phyloP scores from a whole-genome alignment of 2,888 invertebrate genomes.

The Melanotus villosus region DNA sequence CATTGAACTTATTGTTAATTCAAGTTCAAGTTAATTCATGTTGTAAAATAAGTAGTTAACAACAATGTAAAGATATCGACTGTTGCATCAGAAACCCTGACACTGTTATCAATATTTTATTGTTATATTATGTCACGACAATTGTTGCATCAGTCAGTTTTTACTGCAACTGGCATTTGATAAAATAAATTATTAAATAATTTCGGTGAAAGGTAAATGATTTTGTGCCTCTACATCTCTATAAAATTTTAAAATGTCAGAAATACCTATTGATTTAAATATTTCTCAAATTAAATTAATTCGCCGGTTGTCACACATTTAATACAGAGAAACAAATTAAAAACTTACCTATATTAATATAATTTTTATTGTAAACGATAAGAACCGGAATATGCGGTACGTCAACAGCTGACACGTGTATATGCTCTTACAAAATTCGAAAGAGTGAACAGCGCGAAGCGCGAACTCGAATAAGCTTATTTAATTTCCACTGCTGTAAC shows the following conservation, averaged over 20 bases:
- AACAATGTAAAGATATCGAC: neutral
- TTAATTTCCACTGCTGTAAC: neutral
- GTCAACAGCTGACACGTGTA: conserved; percentile 7
- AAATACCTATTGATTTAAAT: too few species aligned
- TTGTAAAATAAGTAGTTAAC: too few species aligned
- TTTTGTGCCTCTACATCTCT: too few species aligned
- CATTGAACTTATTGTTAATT: too few species aligned
- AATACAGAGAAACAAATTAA: neutral
- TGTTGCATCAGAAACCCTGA: conserved; percentile 7
- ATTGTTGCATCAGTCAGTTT: neutral
- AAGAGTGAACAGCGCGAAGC: neutral
- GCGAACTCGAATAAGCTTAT: neutral
- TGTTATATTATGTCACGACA: neutral
- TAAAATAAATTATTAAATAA: too few species aligned
- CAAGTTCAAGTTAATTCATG: too few species aligned
- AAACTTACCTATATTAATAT: neutral
- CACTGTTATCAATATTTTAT: neutral
- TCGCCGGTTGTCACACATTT: too few species aligned
- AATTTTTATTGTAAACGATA: too few species aligned
- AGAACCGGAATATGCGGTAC: neutral
- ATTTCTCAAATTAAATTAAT: too few species aligned
- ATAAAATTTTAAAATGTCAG: too few species aligned
- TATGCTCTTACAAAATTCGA: conserved; percentile 13
- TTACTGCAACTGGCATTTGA: neutral
- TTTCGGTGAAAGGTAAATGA: too few species aligned